Evolutionary conservation across 2,113 vertebrate species (phyloP).

Genomic region (Zingel zingel): DNA sequence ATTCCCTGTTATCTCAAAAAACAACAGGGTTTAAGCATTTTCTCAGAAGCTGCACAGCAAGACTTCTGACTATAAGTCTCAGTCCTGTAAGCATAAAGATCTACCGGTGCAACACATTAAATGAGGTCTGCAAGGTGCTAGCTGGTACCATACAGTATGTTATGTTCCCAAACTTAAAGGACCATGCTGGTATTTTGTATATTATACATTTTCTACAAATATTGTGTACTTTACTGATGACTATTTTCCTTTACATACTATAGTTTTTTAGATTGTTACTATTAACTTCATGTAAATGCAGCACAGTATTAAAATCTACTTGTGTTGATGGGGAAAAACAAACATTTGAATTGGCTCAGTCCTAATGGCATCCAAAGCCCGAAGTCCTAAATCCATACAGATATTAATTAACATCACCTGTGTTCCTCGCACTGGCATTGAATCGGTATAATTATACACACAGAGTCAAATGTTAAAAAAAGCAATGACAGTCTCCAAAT

Average conservation of each 20-base stretch:
- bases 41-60: constrained; percentile 14
- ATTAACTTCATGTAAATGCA: neutral
- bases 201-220: neutral
- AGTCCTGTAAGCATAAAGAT: constrained; percentile 21
- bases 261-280: neutral
- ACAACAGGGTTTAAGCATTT: constrained; percentile 37
- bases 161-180: neutral
- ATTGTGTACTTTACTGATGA: neutral
- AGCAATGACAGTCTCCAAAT: neutral
- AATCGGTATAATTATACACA: neutral
- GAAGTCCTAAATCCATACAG: constrained; percentile 28
- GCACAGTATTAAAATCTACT: neutral
- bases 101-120: constrained; percentile 13
- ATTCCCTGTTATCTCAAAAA: constrained; percentile 30
- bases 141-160: neutral
- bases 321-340: neutral
- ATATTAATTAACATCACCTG: constrained; percentile 34
- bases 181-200: neutral
- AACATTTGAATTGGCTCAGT: constrained; percentile 12
- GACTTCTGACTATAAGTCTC: neutral
- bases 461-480: neutral
- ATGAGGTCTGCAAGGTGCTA: neutral
- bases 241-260: neutral
- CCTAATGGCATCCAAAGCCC: constrained; percentile 8
- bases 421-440: neutral